These are phyloP conservation scores for Plemyria rubiginata DNA, from an alignment of 2,888 invertebrate species.

Conservation along the genomic window DNA sequence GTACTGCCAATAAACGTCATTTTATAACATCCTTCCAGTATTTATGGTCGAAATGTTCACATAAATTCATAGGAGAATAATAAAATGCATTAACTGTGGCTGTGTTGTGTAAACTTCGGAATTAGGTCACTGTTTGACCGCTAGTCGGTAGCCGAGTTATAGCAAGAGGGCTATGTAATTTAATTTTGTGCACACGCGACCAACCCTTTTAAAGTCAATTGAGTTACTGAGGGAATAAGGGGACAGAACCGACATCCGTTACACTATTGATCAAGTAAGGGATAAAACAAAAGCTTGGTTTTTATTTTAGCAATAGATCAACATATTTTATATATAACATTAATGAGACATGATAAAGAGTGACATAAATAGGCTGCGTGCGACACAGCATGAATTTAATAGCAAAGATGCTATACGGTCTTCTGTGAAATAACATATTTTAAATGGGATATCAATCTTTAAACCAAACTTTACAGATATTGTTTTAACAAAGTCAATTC, in stretches of 20 bases:
- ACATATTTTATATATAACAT: too few species aligned
- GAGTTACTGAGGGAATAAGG: slow-evolving; percentile 27
- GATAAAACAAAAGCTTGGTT: slow-evolving; percentile 6
- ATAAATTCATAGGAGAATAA: slow-evolving; percentile 36
- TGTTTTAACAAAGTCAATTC: too few species aligned
- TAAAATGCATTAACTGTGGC: slow-evolving; percentile 27
- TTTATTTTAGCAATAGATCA: too few species aligned
- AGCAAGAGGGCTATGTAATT: slow-evolving; percentile 2
- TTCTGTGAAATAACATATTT: too few species aligned
- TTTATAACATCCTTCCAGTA: slow-evolving; percentile 54
- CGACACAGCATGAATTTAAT: too few species aligned
- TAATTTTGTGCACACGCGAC: slow-evolving; percentile 25
- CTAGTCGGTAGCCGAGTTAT: slow-evolving; percentile 2
- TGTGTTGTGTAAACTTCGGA: slow-evolving; percentile 18
- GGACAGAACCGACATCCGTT: slow-evolving; percentile 20
- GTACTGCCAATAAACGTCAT: slow-evolving; percentile 63
- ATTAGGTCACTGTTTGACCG: slow-evolving; percentile 22
- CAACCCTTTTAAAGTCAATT: slow-evolving; percentile 33
- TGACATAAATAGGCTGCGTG: too few species aligned
- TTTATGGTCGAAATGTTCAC: slow-evolving; percentile 55
- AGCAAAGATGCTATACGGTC: too few species aligned
- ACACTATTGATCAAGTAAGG: slow-evolving; percentile 10
- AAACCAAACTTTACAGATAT: too few species aligned
- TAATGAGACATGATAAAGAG: too few species aligned
- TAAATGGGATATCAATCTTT: too few species aligned